Evolutionary conservation across 2,113 vertebrate species (phyloP).

Genomic region (Dunckerocampus dactyliophorus): DNA sequence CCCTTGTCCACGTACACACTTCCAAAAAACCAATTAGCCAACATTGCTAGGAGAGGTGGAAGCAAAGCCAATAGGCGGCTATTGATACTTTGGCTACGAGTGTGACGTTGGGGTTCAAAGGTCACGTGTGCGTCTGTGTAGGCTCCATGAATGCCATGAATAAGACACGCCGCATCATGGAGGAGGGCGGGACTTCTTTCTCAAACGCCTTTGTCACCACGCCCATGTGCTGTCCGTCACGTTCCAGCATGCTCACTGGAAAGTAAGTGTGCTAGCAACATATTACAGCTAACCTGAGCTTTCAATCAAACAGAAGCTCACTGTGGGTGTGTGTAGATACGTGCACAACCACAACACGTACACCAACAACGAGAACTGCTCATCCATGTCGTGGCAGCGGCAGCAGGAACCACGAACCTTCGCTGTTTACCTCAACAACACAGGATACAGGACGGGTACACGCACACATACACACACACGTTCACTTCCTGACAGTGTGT

Average conservation of each 20-base stretch:
- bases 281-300: no score
- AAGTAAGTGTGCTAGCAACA: conserved; percentile 66
- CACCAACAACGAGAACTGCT: conserved; percentile 99
- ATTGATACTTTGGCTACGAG: no score
- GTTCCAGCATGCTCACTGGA: conserved; percentile 92
- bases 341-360: conserved; percentile 98
- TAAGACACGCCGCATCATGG: conserved; percentile 91
- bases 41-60: not conserved
- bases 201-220: conserved; percentile 95
- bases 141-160: conserved; percentile 99
- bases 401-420: conserved; percentile 91
- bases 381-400: conserved; percentile 93
- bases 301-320: no score
- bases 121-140: conserved; percentile 40
- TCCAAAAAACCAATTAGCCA: no score
- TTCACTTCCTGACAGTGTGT: not conserved
- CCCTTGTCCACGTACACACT: no score
- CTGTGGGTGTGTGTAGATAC: conserved; percentile 60
- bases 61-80: no score
- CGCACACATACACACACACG: not conserved
- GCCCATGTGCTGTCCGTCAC: conserved; percentile 96
- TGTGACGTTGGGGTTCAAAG: no score
- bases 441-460: conserved; percentile 91
- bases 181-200: conserved; percentile 90
- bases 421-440: conserved; percentile 91